phyloP scores from a whole-genome alignment of 2,888 invertebrate species.

The Trichopoda pennipes region DNA sequence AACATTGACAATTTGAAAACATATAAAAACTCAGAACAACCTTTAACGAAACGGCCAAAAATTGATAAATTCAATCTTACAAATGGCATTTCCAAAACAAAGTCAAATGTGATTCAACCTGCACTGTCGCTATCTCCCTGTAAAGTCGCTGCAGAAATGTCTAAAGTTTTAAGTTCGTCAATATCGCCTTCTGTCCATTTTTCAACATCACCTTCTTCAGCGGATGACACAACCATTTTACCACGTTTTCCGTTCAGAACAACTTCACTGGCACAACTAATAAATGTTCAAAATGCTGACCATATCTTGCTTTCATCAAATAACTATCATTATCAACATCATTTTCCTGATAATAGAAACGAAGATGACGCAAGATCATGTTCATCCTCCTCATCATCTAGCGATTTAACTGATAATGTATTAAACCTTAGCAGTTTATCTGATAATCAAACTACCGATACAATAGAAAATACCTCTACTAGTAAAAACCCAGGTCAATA shows the following conservation, averaged over 20 bases:
- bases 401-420: constrained; percentile 73
- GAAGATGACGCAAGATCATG: constrained; percentile 6
- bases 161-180: constrained; percentile 74
- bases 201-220: constrained; percentile 72
- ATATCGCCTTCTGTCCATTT: constrained; percentile 75
- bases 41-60: constrained; percentile 91
- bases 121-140: constrained; percentile 72
- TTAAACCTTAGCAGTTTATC: constrained; percentile 75
- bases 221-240: constrained; percentile 71
- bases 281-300: constrained; percentile 73
- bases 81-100: constrained; percentile 45
- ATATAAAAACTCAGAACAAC: constrained; percentile 88
- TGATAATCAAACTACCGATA: constrained; percentile 66
- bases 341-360: constrained; percentile 48
- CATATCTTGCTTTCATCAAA: constrained; percentile 71
- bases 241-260: constrained; percentile 76
- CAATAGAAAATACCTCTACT: too few relatives aligned
- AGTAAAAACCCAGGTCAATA: too few relatives aligned
- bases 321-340: too few relatives aligned
- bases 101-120: constrained; percentile 48
- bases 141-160: constrained; percentile 71
- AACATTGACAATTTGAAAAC: constrained; percentile 73
- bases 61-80: constrained; percentile 81
- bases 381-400: not conserved
- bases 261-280: constrained; percentile 74